These are phyloP conservation scores for Chrysemys picta DNA, from an alignment of 2,113 vertebrate genomes.

Conservation along the genomic window DNA sequence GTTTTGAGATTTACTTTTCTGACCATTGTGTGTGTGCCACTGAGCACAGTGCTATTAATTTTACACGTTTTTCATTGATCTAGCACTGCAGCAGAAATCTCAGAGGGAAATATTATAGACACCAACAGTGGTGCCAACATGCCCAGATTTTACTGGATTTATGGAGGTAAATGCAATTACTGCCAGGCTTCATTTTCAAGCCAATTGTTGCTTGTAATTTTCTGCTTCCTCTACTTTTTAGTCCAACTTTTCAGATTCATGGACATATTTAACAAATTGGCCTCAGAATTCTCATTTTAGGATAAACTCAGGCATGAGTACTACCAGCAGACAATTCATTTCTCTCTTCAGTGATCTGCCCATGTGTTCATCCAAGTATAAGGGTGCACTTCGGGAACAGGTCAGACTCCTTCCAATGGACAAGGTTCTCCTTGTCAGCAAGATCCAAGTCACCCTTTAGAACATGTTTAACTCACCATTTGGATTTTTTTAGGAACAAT, in stretches of 20 bases:
- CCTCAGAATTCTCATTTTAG: neutral
- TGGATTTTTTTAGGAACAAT: neutral
- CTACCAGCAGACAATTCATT: neutral
- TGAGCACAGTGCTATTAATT: neutral
- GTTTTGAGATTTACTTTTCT: neutral
- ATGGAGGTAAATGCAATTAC: neutral
- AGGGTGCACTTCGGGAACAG: neutral
- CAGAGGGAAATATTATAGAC: neutral
- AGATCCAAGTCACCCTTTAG: neutral
- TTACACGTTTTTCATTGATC: neutral
- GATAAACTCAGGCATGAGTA: neutral
- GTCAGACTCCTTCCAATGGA: neutral
- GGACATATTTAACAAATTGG: neutral
- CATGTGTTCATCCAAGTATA: neutral
- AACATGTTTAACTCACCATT: neutral
- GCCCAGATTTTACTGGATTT: neutral
- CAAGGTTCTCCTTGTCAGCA: neutral
- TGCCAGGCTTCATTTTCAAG: neutral
- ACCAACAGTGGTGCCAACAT: neutral
- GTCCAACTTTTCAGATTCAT: neutral
- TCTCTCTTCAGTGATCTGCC: neutral
- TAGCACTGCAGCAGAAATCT: neutral
- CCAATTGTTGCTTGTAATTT: neutral
- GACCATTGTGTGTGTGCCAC: neutral
- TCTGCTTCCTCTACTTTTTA: neutral